Conservation (phyloP, 1,140 invertebrate species). For the Heliothis subflexa region DNA sequence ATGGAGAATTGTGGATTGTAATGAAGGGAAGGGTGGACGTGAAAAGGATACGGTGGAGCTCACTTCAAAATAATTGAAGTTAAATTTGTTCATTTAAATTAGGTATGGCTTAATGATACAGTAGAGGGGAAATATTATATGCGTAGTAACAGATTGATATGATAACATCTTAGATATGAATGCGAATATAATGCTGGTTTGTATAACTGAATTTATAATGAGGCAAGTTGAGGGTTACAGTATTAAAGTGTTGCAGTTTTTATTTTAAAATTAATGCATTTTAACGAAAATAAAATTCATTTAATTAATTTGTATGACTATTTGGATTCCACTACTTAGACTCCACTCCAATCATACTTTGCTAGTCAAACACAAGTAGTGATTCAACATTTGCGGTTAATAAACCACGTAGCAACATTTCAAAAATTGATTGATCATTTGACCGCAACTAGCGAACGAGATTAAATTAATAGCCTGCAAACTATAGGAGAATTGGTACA, state of each 20-base stretch:
- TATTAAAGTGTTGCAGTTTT: not conserved
- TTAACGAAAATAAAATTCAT: not conserved
- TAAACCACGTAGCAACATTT: constrained; percentile 27
- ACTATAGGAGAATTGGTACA: constrained; percentile 33
- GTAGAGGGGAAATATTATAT: constrained; percentile 49
- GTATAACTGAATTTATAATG: constrained; percentile 25
- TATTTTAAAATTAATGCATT: not conserved
- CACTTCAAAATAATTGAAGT: constrained; percentile 85
- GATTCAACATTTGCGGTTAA: constrained; percentile 35
- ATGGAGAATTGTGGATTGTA: constrained; percentile 80
- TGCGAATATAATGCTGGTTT: constrained; percentile 28
- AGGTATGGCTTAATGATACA: constrained; percentile 58
- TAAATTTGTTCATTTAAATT: constrained; percentile 84
- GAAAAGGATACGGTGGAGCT: constrained; percentile 79
- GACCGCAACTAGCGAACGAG: constrained; percentile 33
- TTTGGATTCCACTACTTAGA: not conserved
- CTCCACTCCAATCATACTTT: constrained; percentile 3
- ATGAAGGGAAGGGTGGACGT: constrained; percentile 79
- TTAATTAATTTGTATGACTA: not conserved
- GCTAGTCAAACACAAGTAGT: constrained; percentile 25
- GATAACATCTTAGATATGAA: constrained; percentile 39
- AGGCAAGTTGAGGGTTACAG: not conserved
- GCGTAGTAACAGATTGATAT: constrained; percentile 44
- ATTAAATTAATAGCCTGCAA: constrained; percentile 36
- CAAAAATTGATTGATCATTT: constrained; percentile 42